Evolutionary conservation across 35 echinoderm and acorn worm species (phyloP), one percentile per base, ranked within the genome.

Genomic region (Strongylocentrotus purpuratus): DNA sequence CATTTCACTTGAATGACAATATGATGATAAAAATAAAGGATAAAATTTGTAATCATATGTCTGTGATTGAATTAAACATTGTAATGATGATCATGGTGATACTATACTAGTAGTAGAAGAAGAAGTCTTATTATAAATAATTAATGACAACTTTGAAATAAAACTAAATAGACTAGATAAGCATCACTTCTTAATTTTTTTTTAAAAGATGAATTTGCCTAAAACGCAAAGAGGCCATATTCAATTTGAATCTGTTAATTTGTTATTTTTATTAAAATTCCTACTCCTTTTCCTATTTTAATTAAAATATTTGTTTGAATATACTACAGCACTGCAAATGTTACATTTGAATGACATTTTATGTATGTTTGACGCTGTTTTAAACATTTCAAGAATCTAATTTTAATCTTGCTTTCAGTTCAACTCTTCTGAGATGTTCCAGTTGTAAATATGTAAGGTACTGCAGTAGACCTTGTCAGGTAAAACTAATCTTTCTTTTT

Each of bases 371-470:
- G 35, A 41, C 35, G 3, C 35, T 41, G 35, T 41, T 85, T 31
- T 31, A 1, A 85, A 85, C 4, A 85, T 31, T 85, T 85, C 70
- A 85, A 85, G 31, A 17, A 85, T 85, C 70, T 85, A 31, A 20
- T 85, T 87, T 87, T 89, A 22, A 78, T 78, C 65, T 78, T 9
- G 10, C 14, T 89, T 89, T 33, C 33, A 89, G 87, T 25, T 89
- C 87, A 35, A 9, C 46, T 58, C 91, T 93, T 58, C 91, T 31
- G 91, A 33, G 91, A 14, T 93, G 91, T 93, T 47, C 91, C 48
- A 93, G 91, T 58, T 93, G 91, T 22, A 93, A 93, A 11, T 50
- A 31, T 58, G 48, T 58, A 28, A 93, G 91, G 31, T 93, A 93
- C 48, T 93, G 91, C 48, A 48, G 47, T 31, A 93, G 48, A 48